These are phyloP conservation scores for Melinopterus prodromus DNA, from an alignment of 2,888 invertebrate genomes.

Conservation along the genomic window DNA sequence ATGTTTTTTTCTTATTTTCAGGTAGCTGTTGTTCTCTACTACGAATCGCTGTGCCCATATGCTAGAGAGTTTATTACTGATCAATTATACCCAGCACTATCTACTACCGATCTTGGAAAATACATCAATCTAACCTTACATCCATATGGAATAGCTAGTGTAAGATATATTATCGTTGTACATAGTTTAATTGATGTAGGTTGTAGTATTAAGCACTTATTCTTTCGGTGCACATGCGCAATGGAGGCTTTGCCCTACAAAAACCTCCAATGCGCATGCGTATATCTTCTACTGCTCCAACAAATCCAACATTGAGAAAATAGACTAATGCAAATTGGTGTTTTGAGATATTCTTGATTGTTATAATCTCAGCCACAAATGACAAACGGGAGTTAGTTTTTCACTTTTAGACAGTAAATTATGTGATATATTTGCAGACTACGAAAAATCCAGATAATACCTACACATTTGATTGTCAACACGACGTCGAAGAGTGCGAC, in stretches of 20 bases:
- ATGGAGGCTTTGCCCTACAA: too few relatives aligned
- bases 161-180: conserved; percentile 59
- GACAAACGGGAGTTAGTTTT: too few relatives aligned
- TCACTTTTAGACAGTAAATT: too few relatives aligned
- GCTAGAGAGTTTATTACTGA: conserved; percentile 74
- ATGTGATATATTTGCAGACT: conserved; percentile 21
- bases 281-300: too few relatives aligned
- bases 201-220: too few relatives aligned
- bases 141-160: conserved; percentile 77
- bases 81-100: conserved; percentile 73
- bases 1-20: conserved; percentile 43
- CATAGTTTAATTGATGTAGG: not conserved
- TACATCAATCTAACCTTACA: conserved; percentile 73
- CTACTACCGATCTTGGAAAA: conserved; percentile 61
- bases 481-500: conserved; percentile 75
- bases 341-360: too few relatives aligned
- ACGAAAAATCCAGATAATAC: not conserved
- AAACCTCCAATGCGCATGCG: too few relatives aligned
- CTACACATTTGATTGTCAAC: conserved; percentile 73
- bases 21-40: conserved; percentile 75
- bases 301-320: too few relatives aligned
- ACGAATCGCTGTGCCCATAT: conserved; percentile 79
- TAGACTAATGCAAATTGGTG: too few relatives aligned
- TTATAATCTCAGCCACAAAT: too few relatives aligned
- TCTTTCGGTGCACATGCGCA: too few relatives aligned